Conservation (phyloP, 2,888 invertebrate species). For the Tubulanus polymorphus region DNA sequence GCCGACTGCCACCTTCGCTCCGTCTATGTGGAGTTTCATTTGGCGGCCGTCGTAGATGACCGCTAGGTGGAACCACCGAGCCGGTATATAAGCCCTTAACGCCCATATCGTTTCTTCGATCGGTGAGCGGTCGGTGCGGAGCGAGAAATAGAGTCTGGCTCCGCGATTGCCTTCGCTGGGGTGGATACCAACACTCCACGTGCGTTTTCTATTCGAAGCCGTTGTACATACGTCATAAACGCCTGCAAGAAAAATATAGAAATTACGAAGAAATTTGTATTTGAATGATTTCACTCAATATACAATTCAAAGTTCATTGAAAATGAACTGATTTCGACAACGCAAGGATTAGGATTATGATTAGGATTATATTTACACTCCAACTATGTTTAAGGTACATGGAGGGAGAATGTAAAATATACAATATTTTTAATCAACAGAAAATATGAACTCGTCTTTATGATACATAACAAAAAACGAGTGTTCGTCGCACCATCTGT, state of each 20-base stretch:
- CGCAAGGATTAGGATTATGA: too few relatives aligned
- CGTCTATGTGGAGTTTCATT: conserved; percentile 33
- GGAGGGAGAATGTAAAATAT: conserved; percentile 35
- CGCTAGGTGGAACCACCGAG: conserved; percentile 33
- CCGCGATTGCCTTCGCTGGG: conserved; percentile 16
- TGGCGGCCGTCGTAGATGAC: conserved; percentile 29
- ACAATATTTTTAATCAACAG: too few relatives aligned
- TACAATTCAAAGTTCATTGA: too few relatives aligned
- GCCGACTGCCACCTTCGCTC: conserved; percentile 27
- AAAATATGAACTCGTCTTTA: too few relatives aligned
- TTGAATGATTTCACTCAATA: conserved; percentile 1
- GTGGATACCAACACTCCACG: conserved; percentile 24
- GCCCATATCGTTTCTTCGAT: conserved; percentile 21
- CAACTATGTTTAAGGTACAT: conserved; percentile 24
- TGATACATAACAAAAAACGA: too few relatives aligned
- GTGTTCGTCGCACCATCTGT: too few relatives aligned
- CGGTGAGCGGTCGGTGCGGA: conserved; percentile 25
- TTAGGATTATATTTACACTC: too few relatives aligned
- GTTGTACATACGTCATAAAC: conserved; percentile 10
- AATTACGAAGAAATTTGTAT: not conserved
- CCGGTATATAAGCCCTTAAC: conserved; percentile 23
- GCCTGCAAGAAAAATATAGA: conserved; percentile 4
- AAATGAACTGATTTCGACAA: too few relatives aligned
- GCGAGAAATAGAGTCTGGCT: conserved; percentile 27
- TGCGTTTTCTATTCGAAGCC: conserved; percentile 21